These are phyloP conservation scores for Cercopithecus neglectus DNA, from an alignment of 2,797 vertebrate species.

Conservation along the genomic window DNA sequence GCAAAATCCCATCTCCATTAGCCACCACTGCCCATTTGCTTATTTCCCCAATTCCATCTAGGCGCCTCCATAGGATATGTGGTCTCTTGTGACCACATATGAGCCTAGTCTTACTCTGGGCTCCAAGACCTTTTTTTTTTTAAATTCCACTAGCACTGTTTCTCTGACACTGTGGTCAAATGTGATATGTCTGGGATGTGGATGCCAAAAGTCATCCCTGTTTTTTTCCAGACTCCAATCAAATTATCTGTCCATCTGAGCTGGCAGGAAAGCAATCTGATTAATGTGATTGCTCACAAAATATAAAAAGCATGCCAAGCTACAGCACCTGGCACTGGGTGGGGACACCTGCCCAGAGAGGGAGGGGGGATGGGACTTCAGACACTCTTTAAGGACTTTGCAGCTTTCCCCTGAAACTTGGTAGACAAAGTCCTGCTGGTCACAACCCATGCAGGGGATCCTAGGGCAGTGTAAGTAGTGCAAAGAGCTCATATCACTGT, in stretches of 20 bases:
- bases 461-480: neutral
- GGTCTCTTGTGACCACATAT: neutral
- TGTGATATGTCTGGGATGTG: neutral
- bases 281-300: neutral
- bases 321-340: neutral
- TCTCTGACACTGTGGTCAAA: neutral
- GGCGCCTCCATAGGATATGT: neutral
- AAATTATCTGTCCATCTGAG: neutral
- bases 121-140: neutral
- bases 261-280: neutral
- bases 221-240: neutral
- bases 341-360: neutral
- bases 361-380: neutral
- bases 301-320: neutral
- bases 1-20: neutral
- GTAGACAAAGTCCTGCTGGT: rapidly evolving
- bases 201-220: neutral
- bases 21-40: neutral
- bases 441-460: too few species aligned
- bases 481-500: rapidly evolving
- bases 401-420: neutral
- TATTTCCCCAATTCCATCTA: neutral
- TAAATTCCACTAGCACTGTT: neutral
- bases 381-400: neutral
- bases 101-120: neutral